phyloP scores from a whole-genome alignment of 1,140 invertebrate species.

The Acromyrmex heyeri region DNA sequence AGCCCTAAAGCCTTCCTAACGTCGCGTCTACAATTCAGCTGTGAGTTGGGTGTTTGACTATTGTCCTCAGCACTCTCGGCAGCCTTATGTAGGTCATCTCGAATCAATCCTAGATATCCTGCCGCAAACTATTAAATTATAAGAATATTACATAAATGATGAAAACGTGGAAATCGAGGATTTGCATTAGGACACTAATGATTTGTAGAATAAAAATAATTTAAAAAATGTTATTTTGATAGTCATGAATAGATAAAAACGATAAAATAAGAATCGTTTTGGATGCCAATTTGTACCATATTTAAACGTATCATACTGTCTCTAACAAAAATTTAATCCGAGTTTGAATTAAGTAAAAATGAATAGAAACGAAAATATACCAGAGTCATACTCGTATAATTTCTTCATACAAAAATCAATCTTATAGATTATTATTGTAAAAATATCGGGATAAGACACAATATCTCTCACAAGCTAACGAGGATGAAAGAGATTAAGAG shows the following conservation, averaged over 20 bases:
- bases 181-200: background rate
- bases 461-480: background rate
- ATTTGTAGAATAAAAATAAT: background rate
- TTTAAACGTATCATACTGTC: background rate
- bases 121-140: slow-evolving; percentile 10
- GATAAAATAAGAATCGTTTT: background rate
- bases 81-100: slow-evolving; percentile 23
- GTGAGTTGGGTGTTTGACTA: slow-evolving; percentile 25
- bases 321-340: background rate
- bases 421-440: background rate
- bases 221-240: background rate
- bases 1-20: slow-evolving; percentile 42
- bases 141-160: slow-evolving; percentile 1
- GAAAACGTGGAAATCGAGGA: background rate
- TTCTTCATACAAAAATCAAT: background rate
- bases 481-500: background rate
- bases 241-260: background rate
- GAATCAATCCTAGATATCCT: slow-evolving; percentile 38
- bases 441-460: background rate
- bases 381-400: background rate
- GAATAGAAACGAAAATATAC: background rate
- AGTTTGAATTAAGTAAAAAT: background rate
- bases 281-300: background rate
- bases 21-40: slow-evolving; percentile 23
- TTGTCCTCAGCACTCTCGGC: slow-evolving; percentile 8